These are phyloP conservation scores for Cephus runcator DNA, from an alignment of 2,888 invertebrate genomes.

Conservation along the genomic window DNA sequence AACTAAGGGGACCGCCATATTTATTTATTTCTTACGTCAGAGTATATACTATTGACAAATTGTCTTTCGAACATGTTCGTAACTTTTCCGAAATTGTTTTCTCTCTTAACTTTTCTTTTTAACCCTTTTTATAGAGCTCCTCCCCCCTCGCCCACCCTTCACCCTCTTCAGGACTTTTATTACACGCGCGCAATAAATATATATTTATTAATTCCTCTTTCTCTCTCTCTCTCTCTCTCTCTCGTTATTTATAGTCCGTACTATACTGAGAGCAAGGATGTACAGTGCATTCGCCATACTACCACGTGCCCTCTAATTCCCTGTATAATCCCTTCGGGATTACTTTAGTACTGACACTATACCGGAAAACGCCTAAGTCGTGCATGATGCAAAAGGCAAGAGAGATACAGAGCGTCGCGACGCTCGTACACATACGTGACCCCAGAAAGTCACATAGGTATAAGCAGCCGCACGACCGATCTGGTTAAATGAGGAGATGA, in stretches of 20 bases:
- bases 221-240: too few species aligned
- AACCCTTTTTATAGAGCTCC: not conserved
- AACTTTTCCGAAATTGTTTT: not conserved
- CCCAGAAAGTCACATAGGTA: not conserved
- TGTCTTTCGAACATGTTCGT: not conserved
- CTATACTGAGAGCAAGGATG: not conserved
- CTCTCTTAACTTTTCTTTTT: not conserved
- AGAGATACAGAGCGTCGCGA: not conserved
- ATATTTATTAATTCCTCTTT: not conserved
- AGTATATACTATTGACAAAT: not conserved
- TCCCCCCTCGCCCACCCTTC: not conserved
- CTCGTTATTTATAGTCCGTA: not conserved
- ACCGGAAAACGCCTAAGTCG: not conserved
- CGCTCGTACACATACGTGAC: not conserved
- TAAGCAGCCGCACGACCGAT: not conserved
- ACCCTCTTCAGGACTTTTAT: not conserved
- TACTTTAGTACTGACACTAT: not conserved
- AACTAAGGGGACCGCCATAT: not conserved
- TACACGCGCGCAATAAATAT: not conserved
- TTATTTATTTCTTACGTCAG: not conserved
- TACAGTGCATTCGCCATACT: not conserved
- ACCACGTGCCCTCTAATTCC: not conserved
- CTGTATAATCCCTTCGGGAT: not conserved
- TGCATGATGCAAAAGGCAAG: not conserved
- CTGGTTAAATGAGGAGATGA: not conserved